Base-by-base conservation (phyloP, 1,140 invertebrate genomes). In the Melipona quadrifasciata region DNA sequence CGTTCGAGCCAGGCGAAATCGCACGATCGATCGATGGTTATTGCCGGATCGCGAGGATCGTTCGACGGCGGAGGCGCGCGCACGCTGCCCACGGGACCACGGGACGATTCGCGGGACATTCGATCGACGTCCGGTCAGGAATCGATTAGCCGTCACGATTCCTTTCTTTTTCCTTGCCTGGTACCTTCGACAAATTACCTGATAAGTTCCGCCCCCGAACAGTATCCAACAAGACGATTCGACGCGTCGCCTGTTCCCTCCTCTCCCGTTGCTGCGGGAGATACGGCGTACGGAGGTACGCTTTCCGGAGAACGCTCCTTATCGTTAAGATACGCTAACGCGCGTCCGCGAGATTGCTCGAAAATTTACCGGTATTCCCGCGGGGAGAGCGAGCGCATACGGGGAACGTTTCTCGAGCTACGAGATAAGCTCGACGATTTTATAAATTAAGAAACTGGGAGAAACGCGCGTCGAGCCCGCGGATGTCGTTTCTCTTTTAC, bases 1-100 rank as follows among this genome's bases (percentile, higher is more conserved):
- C 68, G 34, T 80, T 84, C 73, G 64, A 58, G 47, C 27, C 27
- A 31, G 53, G 53, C 71, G 79, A 81, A 80, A 87, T 87, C 71
- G 73, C 57, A 55, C 78, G 80, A 90, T 89, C 85, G 78, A 89
- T 90, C 88, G 89, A 89, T 80, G 83, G 76, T 89, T 87, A 89
- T 87, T 73, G 78, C 84, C 12, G 58, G 47, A 86, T 86, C 84
- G 76, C 84, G 76, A 81, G 55, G 88, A 86, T 58, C 80, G 68
- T 31, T 31, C 70, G 74, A 5, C 0, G 14, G 31, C 19, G 71
- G 76, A 76, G 74, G 82, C 39, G 39, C 39, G 21, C 27, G 78
- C 47, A 57, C 39, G 53, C 78, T 87, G 73, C 74, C 86, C 77
- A 88, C 86, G 68, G 71, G 68, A n/a, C n/a, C n/a, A 27, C 21